Percentiles rank a stretch among this genome's conserved stretches.
Evolutionary conservation across 2,797 vertebrate genomes (phyloP).

Genomic region (Poecilia picta): DNA sequence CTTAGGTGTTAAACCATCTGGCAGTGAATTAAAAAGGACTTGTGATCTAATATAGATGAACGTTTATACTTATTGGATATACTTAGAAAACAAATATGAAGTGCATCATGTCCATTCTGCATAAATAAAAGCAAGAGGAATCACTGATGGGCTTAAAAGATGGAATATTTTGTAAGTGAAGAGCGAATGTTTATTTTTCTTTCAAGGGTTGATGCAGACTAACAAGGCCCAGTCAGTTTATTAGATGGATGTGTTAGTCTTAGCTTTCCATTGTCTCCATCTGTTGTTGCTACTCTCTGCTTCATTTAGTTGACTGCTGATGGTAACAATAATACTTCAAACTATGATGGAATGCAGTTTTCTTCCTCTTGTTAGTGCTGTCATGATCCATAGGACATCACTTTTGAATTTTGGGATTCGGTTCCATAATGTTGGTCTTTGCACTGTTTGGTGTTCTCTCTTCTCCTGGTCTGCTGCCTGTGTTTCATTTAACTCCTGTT

Average conservation of each 20-base stretch:
- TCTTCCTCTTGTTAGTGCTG: not conserved
- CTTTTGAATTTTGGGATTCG: not conserved
- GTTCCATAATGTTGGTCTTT: not conserved
- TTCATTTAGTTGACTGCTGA: not conserved
- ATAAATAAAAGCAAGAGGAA: not conserved
- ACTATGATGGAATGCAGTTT: not conserved
- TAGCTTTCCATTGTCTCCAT: not conserved
- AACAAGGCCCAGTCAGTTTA: not conserved
- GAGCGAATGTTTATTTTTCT: not conserved
- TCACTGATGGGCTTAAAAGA: not conserved
- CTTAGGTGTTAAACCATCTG: not conserved
- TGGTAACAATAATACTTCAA: not conserved
- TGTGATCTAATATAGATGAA: not conserved
- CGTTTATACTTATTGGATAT: not conserved
- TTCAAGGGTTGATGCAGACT: not conserved
- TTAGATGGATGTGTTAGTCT: not conserved
- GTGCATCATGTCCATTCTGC: not conserved
- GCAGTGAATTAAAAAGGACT: not conserved
- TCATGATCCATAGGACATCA: not conserved
- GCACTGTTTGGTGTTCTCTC: not conserved
- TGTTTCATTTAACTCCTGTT: not conserved
- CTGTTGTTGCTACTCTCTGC: not conserved
- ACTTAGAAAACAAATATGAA: not conserved
- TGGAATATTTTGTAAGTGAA: not conserved
- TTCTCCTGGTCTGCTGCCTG: not conserved